Percentiles rank a stretch among this genome's conserved stretches.
Evolutionary conservation across 2,113 vertebrate species (phyloP).

Genomic region (Porphyrio hochstetteri): DNA sequence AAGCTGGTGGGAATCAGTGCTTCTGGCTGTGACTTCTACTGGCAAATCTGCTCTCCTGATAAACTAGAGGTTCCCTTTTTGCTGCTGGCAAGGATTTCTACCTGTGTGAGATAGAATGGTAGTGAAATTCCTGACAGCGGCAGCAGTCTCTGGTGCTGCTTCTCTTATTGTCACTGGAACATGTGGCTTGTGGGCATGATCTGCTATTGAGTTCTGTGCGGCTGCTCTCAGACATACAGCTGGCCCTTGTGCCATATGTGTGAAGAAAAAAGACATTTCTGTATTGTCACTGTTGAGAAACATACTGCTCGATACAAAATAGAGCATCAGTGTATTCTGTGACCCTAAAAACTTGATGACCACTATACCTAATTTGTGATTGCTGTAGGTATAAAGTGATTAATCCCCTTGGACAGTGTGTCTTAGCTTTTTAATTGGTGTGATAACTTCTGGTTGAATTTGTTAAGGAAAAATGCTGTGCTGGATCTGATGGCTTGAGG

Average conservation of each 20-base stretch:
- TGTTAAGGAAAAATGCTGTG: background rate
- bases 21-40: background rate
- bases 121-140: background rate
- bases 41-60: background rate
- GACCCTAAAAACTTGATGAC: background rate
- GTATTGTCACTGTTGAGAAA: background rate
- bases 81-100: background rate
- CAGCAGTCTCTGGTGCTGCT: background rate
- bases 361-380: rapidly evolving
- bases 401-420: background rate
- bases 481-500: background rate
- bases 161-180: background rate
- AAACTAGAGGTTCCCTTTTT: background rate
- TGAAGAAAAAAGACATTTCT: background rate
- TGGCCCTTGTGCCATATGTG: background rate
- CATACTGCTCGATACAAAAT: background rate
- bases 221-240: background rate
- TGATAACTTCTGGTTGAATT: background rate
- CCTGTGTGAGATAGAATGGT: background rate
- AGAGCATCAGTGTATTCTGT: background rate
- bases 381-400: background rate
- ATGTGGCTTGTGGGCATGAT: background rate
- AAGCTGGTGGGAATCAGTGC: background rate
- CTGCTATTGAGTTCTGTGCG: background rate
- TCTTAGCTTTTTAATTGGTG: background rate